Base-by-base conservation (phyloP, 1,140 invertebrate genomes). In the Ladona fulva region DNA sequence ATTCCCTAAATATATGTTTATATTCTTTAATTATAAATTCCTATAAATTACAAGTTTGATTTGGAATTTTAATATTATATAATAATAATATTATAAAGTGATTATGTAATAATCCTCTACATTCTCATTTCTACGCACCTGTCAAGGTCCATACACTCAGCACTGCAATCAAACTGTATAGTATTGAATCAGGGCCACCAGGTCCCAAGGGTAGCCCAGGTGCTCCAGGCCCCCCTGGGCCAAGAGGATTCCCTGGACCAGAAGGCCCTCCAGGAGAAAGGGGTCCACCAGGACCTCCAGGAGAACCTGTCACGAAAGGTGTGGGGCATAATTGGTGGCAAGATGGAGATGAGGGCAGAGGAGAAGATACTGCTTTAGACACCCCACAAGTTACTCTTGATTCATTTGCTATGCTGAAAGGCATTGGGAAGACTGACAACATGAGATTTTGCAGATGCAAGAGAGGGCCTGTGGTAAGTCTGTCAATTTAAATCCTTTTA, bases 141-240 rank as follows among this genome's bases (percentile, higher is more conserved):
- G 52, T 12, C 25, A 85, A 90, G 85, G 83, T 91, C 16, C 84
- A 85, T 37, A 87, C 87, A 6, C 83, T 91, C 22, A 90, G 87
- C 79, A 87, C 87, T 0, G 89, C 89, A 5, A 84, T 91, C 0
- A 86, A 87, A 83, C 80, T 89, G 14, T 87, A 88, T 77, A 88
- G 86, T 80, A 87, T 88, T 80, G 85, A 87, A 24, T 86, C 86
- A n/a, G 86, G 86, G 1, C 85, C 86, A 12, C 86, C 86, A 29
- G 87, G 86, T 29, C 85, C 86, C 10, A 80, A 82, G 11, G 86
- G 87, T 22, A 84, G 85, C 22, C 83, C 85, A 24, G 87, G 86
- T 59, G 82, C 84, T 0, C 83, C 83, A 24, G 86, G 85, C 25
- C 82, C 83, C 10, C 78, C 80, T 29, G 86, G 85, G 14, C 83